Conservation (phyloP, 1,140 invertebrate species). For the Ptiloglossa arizonensis region DNA sequence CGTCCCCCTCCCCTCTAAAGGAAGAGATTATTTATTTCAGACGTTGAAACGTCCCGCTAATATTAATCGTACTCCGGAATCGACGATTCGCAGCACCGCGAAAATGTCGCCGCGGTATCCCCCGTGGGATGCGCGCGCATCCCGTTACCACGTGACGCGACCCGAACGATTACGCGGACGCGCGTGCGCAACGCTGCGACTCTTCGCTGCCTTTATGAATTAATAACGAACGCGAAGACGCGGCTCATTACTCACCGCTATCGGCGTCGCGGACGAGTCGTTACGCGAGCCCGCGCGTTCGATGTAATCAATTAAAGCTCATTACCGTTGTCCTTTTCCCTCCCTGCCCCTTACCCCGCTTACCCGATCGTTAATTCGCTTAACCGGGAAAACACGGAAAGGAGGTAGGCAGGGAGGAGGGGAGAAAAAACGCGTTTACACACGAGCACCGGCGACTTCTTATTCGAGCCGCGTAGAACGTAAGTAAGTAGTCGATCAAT, state of each 20-base stretch:
- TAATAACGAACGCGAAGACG: slow-evolving; percentile 50
- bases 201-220: slow-evolving; percentile 43
- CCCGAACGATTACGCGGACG: too few species aligned
- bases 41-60: too few species aligned
- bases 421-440: neutral
- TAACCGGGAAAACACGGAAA: neutral
- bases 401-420: neutral
- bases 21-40: too few species aligned
- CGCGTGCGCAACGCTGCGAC: too few species aligned
- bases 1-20: too few species aligned
- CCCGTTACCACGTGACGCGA: too few species aligned
- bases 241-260: slow-evolving; percentile 54
- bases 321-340: slow-evolving; percentile 41
- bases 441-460: slow-evolving; percentile 33
- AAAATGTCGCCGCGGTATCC: too few species aligned
- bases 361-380: slow-evolving; percentile 50
- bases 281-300: slow-evolving; percentile 39
- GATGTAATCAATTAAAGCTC: slow-evolving; percentile 55
- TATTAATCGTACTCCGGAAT: too few species aligned
- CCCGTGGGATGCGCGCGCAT: too few species aligned
- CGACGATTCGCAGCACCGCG: too few species aligned
- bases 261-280: slow-evolving; percentile 4
- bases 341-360: too few species aligned
- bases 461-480: slow-evolving; percentile 47
- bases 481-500: slow-evolving; percentile 51